Evolutionary conservation across 2,888 invertebrate genomes (phyloP).

Genomic region (Euphydryas editha): DNA sequence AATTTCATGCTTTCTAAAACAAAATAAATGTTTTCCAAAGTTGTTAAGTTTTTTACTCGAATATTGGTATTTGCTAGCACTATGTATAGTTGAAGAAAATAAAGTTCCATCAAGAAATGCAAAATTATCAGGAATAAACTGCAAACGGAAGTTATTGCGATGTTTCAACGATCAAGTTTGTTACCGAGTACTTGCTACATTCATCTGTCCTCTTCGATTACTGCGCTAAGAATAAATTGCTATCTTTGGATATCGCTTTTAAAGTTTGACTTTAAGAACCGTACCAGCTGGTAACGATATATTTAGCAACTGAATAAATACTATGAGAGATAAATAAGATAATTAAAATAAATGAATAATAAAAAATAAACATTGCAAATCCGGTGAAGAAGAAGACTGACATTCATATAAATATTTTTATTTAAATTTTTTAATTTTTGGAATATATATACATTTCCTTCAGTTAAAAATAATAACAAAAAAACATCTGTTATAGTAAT

Average conservation of each 20-base stretch:
- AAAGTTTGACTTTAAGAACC: slow-evolving; percentile 34
- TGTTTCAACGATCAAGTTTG: slow-evolving; percentile 60
- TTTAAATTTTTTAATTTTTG: no score
- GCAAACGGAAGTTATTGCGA: slow-evolving; percentile 60
- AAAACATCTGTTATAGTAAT: no score
- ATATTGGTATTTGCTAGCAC: neutral
- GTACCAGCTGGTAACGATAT: slow-evolving; percentile 18
- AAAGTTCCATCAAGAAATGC: slow-evolving; percentile 44
- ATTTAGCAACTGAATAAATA: slow-evolving; percentile 20
- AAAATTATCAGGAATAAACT: slow-evolving; percentile 50
- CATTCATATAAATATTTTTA: no score
- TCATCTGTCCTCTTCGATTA: slow-evolving; percentile 50
- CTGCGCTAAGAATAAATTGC: slow-evolving; percentile 47
- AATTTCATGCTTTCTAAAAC: slow-evolving; percentile 6
- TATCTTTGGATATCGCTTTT: slow-evolving; percentile 44
- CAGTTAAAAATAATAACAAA: no score
- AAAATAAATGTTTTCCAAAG: neutral
- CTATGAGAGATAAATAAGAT: neutral
- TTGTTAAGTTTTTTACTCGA: neutral
- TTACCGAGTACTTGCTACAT: slow-evolving; percentile 52
- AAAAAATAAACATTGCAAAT: no score
- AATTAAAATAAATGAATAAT: no score
- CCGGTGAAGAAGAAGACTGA: no score
- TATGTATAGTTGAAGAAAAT: slow-evolving; percentile 7
- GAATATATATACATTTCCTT: no score